These are phyloP conservation scores for Plectrocnemia conspersa DNA, from an alignment of 1,140 invertebrate species.

Conservation along the genomic window DNA sequence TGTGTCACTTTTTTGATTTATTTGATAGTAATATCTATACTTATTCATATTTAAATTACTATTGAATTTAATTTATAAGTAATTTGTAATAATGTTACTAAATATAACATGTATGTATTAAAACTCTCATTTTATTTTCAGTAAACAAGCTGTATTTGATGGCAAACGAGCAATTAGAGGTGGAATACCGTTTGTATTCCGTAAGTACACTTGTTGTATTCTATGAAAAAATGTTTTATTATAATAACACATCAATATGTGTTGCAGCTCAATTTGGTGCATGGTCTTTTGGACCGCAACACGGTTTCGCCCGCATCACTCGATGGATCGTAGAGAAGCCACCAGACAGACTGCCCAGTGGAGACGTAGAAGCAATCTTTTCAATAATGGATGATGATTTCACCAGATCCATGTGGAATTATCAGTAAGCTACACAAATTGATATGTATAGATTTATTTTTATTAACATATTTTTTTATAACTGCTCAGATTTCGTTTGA, in stretches of 20 bases:
- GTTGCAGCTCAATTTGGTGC: constrained; percentile 86
- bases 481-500: constrained; percentile 66
- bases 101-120: too few species aligned
- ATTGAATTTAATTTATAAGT: too few species aligned
- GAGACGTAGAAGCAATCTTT: constrained; percentile 87
- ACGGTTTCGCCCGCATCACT: constrained; percentile 89
- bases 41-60: too few species aligned
- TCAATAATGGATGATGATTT: constrained; percentile 88
- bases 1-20: too few species aligned
- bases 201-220: constrained; percentile 61
- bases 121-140: constrained; percentile 59
- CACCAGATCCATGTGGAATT: constrained; percentile 91
- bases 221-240: not conserved
- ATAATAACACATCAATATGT: not conserved
- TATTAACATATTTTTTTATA: constrained; percentile 7
- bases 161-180: constrained; percentile 91
- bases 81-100: too few species aligned
- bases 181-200: constrained; percentile 93
- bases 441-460: constrained; percentile 13
- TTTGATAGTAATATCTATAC: too few species aligned
- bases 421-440: constrained; percentile 59
- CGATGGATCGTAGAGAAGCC: constrained; percentile 86
- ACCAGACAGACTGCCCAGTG: constrained; percentile 78
- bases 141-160: constrained; percentile 92
- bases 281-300: constrained; percentile 88